Evolutionary conservation across 2,888 invertebrate species (phyloP).

Genomic region (Amorpha juglandis): DNA sequence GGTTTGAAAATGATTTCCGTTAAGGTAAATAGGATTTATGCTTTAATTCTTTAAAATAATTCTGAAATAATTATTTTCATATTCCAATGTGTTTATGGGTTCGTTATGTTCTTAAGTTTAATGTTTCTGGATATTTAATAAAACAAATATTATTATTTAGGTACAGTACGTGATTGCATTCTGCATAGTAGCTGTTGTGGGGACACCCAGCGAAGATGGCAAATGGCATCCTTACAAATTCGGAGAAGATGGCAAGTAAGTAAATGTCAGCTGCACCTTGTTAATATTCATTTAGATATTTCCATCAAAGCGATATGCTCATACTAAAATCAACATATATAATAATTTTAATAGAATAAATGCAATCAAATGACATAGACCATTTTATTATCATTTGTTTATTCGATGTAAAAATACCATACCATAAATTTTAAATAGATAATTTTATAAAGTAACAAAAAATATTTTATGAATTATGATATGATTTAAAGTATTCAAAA

Average conservation of each 20-base stretch:
- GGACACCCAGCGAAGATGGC: conserved; percentile 66
- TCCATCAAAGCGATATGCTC: conserved; percentile 27
- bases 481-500: no score
- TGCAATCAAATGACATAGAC: neutral
- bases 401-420: no score
- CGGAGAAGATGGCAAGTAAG: conserved; percentile 75
- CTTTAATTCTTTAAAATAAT: neutral
- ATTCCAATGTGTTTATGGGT: conserved; percentile 13
- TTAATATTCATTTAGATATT: conserved; percentile 43
- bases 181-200: conserved; percentile 62
- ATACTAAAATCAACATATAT: neutral
- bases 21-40: conserved; percentile 51
- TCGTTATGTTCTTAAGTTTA: neutral
- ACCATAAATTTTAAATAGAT: no score
- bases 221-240: conserved; percentile 72
- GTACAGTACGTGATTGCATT: conserved; percentile 64
- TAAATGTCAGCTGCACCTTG: conserved; percentile 56
- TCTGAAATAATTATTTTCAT: conserved; percentile 27
- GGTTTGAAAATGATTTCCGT: conserved; percentile 67
- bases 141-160: conserved; percentile 28
- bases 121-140: conserved; percentile 21
- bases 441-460: no score
- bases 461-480: no score
- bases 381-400: neutral
- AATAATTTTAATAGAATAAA: neutral